Evolutionary conservation across 2,113 vertebrate species (phyloP).

Genomic region (Scomber colias): DNA sequence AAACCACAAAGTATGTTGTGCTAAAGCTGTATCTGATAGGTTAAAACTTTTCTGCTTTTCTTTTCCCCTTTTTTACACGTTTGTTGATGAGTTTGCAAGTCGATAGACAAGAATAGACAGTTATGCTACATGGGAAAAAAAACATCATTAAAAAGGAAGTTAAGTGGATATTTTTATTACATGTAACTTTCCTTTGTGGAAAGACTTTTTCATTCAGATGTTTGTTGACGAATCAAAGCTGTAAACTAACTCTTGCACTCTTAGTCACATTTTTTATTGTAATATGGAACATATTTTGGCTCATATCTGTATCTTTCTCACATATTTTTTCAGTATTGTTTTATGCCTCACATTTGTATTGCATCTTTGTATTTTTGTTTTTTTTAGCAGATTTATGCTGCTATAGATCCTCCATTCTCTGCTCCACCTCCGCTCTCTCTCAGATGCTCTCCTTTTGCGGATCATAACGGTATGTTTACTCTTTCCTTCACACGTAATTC

Average conservation of each 20-base stretch:
- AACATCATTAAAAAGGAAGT: neutral
- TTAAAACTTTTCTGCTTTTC: neutral
- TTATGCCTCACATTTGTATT: conserved; percentile 7
- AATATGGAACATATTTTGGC: neutral
- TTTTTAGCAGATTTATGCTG: too few species aligned
- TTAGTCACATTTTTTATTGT: conserved; percentile 8
- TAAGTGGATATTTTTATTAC: neutral
- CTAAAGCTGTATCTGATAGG: neutral
- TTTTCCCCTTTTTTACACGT: neutral
- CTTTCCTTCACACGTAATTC: too few species aligned
- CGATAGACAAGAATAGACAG: neutral
- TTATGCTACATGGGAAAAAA: neutral
- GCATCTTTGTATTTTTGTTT: neutral
- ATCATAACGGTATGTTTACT: too few species aligned
- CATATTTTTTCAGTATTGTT: neutral
- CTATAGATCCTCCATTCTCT: too few species aligned
- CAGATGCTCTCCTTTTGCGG: too few species aligned
- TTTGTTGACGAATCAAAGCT: neutral
- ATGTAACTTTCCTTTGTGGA: neutral
- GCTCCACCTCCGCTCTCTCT: too few species aligned
- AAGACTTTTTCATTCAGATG: neutral
- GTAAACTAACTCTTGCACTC: neutral
- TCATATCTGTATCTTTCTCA: neutral
- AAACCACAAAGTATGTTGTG: conserved; percentile 16
- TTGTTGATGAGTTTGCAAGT: neutral